These are phyloP conservation scores for Trilocha varians DNA, from an alignment of 2,888 invertebrate genomes.

Conservation along the genomic window DNA sequence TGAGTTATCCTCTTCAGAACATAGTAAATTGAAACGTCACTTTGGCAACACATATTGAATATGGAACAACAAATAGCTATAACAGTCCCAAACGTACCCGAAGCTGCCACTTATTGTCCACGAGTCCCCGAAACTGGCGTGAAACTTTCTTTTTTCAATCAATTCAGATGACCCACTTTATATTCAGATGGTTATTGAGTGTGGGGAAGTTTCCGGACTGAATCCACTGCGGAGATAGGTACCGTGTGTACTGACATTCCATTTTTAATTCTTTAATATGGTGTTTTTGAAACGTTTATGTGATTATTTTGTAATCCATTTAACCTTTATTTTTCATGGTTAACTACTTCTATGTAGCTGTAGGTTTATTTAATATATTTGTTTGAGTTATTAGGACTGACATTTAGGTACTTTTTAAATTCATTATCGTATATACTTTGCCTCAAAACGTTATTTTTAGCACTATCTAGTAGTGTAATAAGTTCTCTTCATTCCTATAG, in stretches of 20 bases:
- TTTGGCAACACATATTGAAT: background rate
- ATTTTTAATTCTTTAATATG: background rate
- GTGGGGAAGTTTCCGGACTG: slow-evolving; percentile 30
- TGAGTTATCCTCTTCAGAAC: too few species aligned
- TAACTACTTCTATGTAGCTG: too few species aligned
- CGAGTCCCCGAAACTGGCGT: background rate
- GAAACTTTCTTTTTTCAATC: slow-evolving; percentile 35
- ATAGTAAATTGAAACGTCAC: background rate
- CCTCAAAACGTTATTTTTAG: too few species aligned
- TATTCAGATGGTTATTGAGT: slow-evolving; percentile 53
- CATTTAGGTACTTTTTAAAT: too few species aligned
- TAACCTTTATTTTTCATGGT: too few species aligned
- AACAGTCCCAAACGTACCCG: background rate
- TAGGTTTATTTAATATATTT: too few species aligned
- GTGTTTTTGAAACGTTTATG: too few species aligned
- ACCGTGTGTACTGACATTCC: slow-evolving; percentile 3
- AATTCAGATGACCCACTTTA: slow-evolving; percentile 46
- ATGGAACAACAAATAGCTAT: background rate
- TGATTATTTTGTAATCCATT: too few species aligned
- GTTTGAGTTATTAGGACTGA: too few species aligned
- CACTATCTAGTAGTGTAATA: too few species aligned
- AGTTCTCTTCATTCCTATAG: too few species aligned
- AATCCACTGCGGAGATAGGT: slow-evolving; percentile 25
- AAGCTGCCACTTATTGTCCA: background rate
- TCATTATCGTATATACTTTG: too few species aligned